Evolutionary conservation across 1,140 invertebrate genomes (phyloP).

Genomic region (Lasioglossum albipes): DNA sequence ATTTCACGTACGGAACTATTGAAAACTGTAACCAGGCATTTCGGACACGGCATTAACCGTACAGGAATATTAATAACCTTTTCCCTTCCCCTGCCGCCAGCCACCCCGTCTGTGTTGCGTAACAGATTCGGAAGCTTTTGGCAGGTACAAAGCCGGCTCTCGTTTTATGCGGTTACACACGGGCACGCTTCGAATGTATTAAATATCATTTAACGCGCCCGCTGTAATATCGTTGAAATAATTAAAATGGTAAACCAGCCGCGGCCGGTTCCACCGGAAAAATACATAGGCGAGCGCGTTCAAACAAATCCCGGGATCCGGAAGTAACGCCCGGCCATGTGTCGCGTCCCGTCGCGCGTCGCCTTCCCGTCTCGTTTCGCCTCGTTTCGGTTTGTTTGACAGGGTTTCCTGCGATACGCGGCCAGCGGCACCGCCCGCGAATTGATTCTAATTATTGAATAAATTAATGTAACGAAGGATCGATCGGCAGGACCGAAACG

Average conservation of each 20-base stretch:
- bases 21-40: conserved; percentile 32
- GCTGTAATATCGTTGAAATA: conserved; percentile 54
- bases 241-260: conserved; percentile 38
- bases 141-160: conserved; percentile 51
- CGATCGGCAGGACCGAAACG: background rate
- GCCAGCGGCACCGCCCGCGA: background rate
- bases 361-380: background rate
- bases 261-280: conserved; percentile 15
- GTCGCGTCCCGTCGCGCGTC: background rate
- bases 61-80: conserved; percentile 54
- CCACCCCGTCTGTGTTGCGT: too few relatives aligned
- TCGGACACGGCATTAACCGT: conserved; percentile 47
- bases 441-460: conserved; percentile 24
- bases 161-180: conserved; percentile 50
- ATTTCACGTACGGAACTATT: conserved; percentile 29
- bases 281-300: background rate
- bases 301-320: background rate
- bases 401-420: background rate
- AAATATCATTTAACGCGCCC: conserved; percentile 44
- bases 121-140: conserved; percentile 47
- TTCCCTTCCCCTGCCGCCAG: background rate
- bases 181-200: conserved; percentile 34
- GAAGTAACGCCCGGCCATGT: too few relatives aligned
- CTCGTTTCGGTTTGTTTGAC: background rate
- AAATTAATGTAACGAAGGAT: conserved; percentile 13